Base-by-base conservation (phyloP, 2,797 vertebrate species). In the Malacoctenus gilli region DNA sequence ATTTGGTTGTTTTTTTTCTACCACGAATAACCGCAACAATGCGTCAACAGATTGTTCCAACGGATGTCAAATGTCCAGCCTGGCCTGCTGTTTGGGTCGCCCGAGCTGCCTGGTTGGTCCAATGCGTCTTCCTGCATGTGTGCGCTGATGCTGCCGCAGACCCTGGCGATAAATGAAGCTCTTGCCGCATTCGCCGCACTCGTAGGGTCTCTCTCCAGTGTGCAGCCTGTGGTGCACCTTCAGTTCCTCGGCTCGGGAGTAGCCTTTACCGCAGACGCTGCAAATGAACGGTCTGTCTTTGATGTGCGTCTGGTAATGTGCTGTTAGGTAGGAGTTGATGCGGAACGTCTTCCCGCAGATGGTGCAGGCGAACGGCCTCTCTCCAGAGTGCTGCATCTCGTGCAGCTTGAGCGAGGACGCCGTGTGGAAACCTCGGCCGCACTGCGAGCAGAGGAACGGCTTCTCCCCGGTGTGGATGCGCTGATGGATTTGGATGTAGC, bases 81-180 rank as follows among this genome's bases (percentile, higher is more conserved):
- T 57, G 73, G 68, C 54, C 21, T 76, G 83, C 4, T 85, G 85
- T 58, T 85, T 90, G 2, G 88, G 88, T 37, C 88, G 51, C 0
- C 88, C 88, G 0, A 90, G 85, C 61, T 87, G 87, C 30, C 82
- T 73, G 23, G 85, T 90, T 0, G 85, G 88, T 4, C 86, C 84
- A 3, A 88, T 87, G 39, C 80, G 85, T 25, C 22, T 77, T 1
- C 84, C 85, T 3, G 73, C 79, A 1, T 90, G 88, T 2, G 85
- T 88, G 59, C 81, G 85, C 63, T 88, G 85, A 59, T 90, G 88
- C 64, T 88, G 85, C 9, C 85, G 74, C 50, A 90, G 82, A 13
- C 88, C 88, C 55, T 90, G 88, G 4, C 85, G 82, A 66, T 90
- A 90, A 14, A 85, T 88, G 75, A 90, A 90, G 54, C 83, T 88